Base-by-base conservation (phyloP, 2,888 invertebrate genomes). In the Pseudococcus viburni region DNA sequence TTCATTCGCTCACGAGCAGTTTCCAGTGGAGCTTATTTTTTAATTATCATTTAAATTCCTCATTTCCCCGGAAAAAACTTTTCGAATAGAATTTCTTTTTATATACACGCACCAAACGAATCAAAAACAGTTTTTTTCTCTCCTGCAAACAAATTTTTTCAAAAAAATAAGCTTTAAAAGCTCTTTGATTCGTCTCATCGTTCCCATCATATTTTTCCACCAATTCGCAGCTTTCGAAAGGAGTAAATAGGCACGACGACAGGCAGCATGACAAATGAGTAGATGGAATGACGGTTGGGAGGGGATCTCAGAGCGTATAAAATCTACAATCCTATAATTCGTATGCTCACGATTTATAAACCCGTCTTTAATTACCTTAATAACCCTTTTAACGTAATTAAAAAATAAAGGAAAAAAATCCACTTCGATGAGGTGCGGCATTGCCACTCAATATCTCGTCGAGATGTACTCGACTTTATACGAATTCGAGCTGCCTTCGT, bases 321-420 rank as follows among this genome's bases (percentile, higher is more conserved):
- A 19, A 19, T 59, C 59, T 59, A 59, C 19, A 59, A 59, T 59
- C 59, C 12, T 73, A 73, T 73, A 11, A 33, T 5, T 73, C 33
- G n/a, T 42, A 39, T 42, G 80, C 26, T 3, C 3, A 3, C 26
- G 26, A 33, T n/a, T 33, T 73, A 73, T 15, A 73, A 33, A 80
- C 4, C 42, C 42, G n/a, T 42, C 42, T 80, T 80, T 80, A 80
- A 80, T 80, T 80, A 80, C 42, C 42, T 80, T 80, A 80, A 80
- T 80, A 42, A 80, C 80, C 80, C 80, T 80, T 80, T 80, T 80
- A 80, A 80, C 80, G 80, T 80, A 80, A 80, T 80, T 80, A 80
- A 80, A 80, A 80, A 59, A 59, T 19, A 59, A 19, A 59, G 7
- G 19, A 59, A 3, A 26, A 6, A 73, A 73, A 73, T 73, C 12